These are phyloP conservation scores for Lasioglossum villosulum DNA, from an alignment of 2,888 invertebrate genomes.

Conservation along the genomic window DNA sequence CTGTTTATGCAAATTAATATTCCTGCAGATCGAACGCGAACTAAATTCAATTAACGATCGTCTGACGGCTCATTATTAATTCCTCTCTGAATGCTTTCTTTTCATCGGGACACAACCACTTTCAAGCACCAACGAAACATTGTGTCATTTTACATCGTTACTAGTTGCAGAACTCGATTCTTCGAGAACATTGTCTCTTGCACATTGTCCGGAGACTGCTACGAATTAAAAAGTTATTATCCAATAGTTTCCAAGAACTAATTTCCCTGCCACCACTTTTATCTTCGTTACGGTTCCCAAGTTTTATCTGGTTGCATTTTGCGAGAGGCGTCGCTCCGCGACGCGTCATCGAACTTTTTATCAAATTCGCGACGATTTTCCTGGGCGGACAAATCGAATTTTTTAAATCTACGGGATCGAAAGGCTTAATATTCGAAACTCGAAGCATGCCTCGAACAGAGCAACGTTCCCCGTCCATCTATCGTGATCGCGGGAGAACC, in stretches of 20 bases:
- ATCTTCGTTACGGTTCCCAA: background rate
- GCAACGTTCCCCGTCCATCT: background rate
- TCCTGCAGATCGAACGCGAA: background rate
- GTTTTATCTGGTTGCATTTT: background rate
- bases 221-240: background rate
- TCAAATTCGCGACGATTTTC: background rate
- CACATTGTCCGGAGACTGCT: background rate
- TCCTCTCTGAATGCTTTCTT: background rate
- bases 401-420: background rate
- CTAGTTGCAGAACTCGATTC: background rate
- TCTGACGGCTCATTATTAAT: background rate
- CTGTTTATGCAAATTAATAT: constrained; percentile 1
- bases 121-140: background rate
- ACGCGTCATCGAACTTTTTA: background rate
- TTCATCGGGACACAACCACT: background rate
- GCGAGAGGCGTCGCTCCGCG: background rate
- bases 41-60: background rate
- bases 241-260: background rate
- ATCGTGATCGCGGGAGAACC: background rate
- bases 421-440: background rate
- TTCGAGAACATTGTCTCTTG: background rate
- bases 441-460: background rate
- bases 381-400: background rate
- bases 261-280: background rate
- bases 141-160: background rate